A percentile compares a stretch with the other conserved stretches of the same genome.
These are phyloP conservation scores for Cephus sareptanus DNA, from an alignment of 2,888 invertebrate genomes.

Conservation along the genomic window DNA sequence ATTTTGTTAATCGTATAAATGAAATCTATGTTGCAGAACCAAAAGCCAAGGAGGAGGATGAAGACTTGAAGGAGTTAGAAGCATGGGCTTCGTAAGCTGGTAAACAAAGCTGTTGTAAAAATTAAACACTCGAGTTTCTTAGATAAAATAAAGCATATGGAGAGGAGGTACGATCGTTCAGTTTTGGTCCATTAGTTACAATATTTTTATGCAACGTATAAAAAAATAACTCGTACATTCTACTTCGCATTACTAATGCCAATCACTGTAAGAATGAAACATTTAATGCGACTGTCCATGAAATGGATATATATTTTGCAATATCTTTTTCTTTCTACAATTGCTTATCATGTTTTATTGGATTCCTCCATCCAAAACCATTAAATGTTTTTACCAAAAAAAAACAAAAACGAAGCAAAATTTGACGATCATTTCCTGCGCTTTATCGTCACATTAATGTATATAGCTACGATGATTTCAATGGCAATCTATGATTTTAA, in stretches of 20 bases:
- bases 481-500: constrained; percentile 26
- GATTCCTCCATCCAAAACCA: background rate
- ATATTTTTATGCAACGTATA: background rate
- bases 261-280: background rate
- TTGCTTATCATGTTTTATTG: background rate
- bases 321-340: background rate
- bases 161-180: background rate
- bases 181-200: background rate
- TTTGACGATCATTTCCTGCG: constrained; percentile 16
- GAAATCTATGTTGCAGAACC: constrained; percentile 62
- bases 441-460: constrained; percentile 37
- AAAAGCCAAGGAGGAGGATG: constrained; percentile 74
- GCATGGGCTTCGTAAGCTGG: constrained; percentile 78
- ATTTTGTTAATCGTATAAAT: background rate
- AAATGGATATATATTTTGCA: background rate
- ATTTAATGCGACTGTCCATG: too few species aligned
- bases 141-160: background rate
- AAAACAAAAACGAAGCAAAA: background rate
- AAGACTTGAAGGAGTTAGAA: constrained; percentile 80
- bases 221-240: background rate
- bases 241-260: background rate
- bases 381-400: background rate
- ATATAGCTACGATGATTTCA: constrained; percentile 27
- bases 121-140: constrained; percentile 25
- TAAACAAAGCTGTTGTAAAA: constrained; percentile 21